These are phyloP conservation scores for Eumacrocentrus americanus DNA, from an alignment of 2,888 invertebrate genomes.

Conservation along the genomic window DNA sequence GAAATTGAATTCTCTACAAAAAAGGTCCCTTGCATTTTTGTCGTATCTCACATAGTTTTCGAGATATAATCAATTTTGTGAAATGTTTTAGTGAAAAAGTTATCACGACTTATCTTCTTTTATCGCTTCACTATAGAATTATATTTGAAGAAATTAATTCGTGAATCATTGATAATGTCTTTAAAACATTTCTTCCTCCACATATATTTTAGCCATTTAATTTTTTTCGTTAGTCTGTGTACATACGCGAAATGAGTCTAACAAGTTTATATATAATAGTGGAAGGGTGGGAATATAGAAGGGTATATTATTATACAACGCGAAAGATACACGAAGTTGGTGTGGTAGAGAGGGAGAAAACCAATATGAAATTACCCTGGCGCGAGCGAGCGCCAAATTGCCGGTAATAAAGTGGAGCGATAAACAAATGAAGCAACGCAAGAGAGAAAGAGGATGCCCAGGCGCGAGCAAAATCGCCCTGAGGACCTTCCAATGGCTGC, in stretches of 20 bases:
- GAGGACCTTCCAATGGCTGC: not conserved
- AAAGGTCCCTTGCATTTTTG: no score
- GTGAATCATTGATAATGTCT: not conserved
- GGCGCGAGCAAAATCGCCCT: conserved; percentile 21
- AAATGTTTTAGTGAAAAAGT: not conserved
- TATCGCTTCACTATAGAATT: no score
- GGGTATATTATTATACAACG: conserved; percentile 25
- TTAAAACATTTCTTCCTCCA: not conserved
- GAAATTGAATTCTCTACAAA: no score
- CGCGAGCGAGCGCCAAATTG: conserved; percentile 57
- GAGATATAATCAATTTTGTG: not conserved
- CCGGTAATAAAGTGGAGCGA: conserved; percentile 58
- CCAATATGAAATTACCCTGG: conserved; percentile 58
- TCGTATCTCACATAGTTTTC: not conserved
- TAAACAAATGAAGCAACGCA: conserved; percentile 58
- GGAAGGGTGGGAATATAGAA: conserved; percentile 13
- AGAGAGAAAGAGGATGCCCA: conserved; percentile 34
- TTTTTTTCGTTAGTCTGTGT: not conserved
- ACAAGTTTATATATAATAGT: conserved; percentile 5
- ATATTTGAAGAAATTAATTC: not conserved
- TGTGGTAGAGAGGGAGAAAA: conserved; percentile 46
- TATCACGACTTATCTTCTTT: not conserved
- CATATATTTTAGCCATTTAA: not conserved
- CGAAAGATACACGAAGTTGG: conserved; percentile 12
- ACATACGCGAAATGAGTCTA: conserved; percentile 3